Conservation (phyloP, 2,797 vertebrate species). For the Oryzias sinensis region DNA sequence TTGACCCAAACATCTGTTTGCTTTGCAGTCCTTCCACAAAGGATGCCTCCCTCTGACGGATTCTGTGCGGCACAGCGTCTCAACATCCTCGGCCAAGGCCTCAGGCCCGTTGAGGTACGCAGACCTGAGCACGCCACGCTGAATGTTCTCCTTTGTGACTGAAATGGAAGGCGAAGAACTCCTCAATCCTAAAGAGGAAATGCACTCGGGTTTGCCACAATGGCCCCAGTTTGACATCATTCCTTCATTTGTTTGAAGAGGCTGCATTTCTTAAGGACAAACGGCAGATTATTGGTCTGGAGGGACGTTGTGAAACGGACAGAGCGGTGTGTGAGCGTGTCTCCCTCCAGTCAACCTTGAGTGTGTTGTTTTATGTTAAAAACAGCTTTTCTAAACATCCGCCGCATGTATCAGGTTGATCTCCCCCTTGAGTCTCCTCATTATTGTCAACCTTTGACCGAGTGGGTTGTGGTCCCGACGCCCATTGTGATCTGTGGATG, state of each 20-base stretch:
- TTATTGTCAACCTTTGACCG: constrained; percentile 45
- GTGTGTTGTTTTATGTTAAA: constrained; percentile 17
- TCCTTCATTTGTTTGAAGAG: constrained; percentile 11
- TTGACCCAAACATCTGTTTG: constrained; percentile 22
- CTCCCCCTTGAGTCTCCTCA: constrained; percentile 20
- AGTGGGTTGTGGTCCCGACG: constrained; percentile 17
- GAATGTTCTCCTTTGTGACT: constrained; percentile 10
- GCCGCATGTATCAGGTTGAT: constrained; percentile 35
- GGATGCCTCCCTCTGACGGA: constrained; percentile 17
- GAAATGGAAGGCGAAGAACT: constrained; percentile 22
- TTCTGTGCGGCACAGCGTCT: constrained; percentile 61
- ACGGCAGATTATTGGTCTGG: constrained; percentile 1
- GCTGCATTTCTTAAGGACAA: constrained; percentile 7
- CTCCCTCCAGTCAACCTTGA: constrained; percentile 1
- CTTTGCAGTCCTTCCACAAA: constrained; percentile 50
- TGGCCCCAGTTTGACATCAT: constrained; percentile 7
- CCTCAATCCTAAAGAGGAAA: constrained; percentile 2
- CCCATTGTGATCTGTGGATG: constrained; percentile 43
- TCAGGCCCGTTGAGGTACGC: constrained; percentile 51
- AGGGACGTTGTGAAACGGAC: background rate
- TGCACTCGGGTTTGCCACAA: constrained; percentile 12
- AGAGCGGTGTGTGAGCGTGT: background rate
- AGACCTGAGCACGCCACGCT: constrained; percentile 1
- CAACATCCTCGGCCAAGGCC: constrained; percentile 38
- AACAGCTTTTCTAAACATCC: constrained; percentile 38